Base-by-base conservation (phyloP, 1,140 invertebrate genomes). In the Trichogramma pretiosum region DNA sequence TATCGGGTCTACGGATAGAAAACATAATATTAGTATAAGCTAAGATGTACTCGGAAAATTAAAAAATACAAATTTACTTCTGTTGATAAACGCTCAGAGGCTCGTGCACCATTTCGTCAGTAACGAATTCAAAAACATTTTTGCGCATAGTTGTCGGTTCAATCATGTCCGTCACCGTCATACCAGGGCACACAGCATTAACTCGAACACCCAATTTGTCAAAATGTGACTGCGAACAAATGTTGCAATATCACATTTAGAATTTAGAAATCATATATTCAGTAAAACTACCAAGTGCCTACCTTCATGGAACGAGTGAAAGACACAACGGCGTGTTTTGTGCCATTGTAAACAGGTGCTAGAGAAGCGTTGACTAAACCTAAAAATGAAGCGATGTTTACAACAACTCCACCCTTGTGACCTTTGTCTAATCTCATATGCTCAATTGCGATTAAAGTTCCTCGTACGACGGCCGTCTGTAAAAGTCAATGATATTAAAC, bases 321-420 rank as follows among this genome's bases (percentile, higher is more conserved):
- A 11, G 73, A 74, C 24, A 77, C 48, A 2, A 79, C 70, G 3
- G 75, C 81, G 53, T 77, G 75, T 52, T 83, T 83, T 1, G 79
- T 81, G 0, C 76, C 80, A 7, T 71, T 63, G 53, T 84, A 84
- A 4, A 79, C 65, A 0, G 82, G 81, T 18, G 74, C 14, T n/a
- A 35, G 5, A 5, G 32, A 14, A 10, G 7, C 5, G 16, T 45
- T 24, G 4, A 56, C 43, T 60, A 72, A 52, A 66, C 73, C 74
- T 48, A 63, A 24, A 49, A 70, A 60, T 8, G 70, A 73, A 4
- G 63, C 64, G 9, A 69, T 65, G 53, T 73, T 74, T 8, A 70
- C 67, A 5, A 74, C 56, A 1, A 68, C 61, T 22, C 70, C 70
- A 23, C 72, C 72, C 41, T 60, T 64, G 3, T 67, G 64, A 9